These are phyloP conservation scores for Lasioglossum pauxillum DNA, from an alignment of 2,888 invertebrate species.

Conservation along the genomic window DNA sequence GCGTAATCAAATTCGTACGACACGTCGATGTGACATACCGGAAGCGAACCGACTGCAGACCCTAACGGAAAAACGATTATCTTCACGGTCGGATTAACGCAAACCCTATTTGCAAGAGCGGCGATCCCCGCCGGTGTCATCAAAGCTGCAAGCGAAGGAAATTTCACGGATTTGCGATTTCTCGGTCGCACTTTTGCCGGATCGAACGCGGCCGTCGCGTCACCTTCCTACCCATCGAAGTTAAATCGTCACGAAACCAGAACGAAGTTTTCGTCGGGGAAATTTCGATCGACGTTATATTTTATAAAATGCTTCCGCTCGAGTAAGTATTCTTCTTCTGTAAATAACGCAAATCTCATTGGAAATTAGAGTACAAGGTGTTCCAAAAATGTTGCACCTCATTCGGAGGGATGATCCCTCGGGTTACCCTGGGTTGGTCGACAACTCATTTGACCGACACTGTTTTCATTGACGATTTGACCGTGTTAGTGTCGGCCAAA, in stretches of 20 bases:
- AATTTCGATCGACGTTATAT: background rate
- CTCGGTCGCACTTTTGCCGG: slow-evolving; percentile 37
- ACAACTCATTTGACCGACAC: too few relatives aligned
- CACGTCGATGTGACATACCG: slow-evolving; percentile 49
- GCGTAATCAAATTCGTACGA: slow-evolving; percentile 33
- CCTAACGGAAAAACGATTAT: slow-evolving; percentile 74
- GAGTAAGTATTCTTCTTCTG: background rate
- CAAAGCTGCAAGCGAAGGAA: slow-evolving; percentile 59
- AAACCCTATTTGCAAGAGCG: slow-evolving; percentile 63
- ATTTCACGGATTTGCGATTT: slow-evolving; percentile 64
- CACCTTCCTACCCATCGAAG: background rate
- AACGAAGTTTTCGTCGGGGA: background rate
- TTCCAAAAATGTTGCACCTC: too few relatives aligned
- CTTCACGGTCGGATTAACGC: slow-evolving; percentile 70
- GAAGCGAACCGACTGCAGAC: slow-evolving; percentile 52
- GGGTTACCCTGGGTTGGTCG: too few relatives aligned
- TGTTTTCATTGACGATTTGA: too few relatives aligned
- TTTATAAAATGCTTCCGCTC: background rate
- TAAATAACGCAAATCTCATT: background rate
- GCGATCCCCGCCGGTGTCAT: slow-evolving; percentile 57
- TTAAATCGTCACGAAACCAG: slow-evolving; percentile 8
- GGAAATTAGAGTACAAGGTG: background rate
- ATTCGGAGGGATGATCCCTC: too few relatives aligned
- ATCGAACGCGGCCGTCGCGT: slow-evolving; percentile 4
- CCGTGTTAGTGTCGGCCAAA: too few relatives aligned